Evolutionary conservation across 2,113 vertebrate species (phyloP), one percentile per base, ranked within the genome.

Genomic region (Montifringilla adamsi): DNA sequence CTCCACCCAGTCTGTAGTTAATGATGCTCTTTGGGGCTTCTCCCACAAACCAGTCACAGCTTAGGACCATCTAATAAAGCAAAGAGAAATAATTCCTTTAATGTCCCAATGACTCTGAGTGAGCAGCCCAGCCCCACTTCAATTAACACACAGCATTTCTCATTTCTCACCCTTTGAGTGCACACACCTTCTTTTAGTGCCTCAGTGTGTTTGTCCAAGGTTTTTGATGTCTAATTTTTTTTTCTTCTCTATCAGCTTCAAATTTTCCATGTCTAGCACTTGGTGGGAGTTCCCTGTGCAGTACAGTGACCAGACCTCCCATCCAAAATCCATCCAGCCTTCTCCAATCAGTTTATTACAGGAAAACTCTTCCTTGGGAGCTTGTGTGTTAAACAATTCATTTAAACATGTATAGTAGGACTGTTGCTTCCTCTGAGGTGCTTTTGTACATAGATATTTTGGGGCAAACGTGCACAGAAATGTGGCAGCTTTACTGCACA

Each of bases 401-500:
- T 53, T 49, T 66, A 50, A 56, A 30, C 1, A 1, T 6, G 7
- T 1, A 0, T 7, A 2, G 49, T 3, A 26, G 30, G 37, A 22
- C 46, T 74, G 22, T 11, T 67, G 31, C 23, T 66, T 66, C 50
- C 56, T n/a, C 20, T 13, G n/a, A 49, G 8, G 35, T 39, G 41
- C 41, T 91, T 56, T 12, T 2, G 3, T 35, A 31, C 2, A 0
- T 28, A 4, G 3, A 68, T 82, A 47, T 70, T 81, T 69, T 56
- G 3, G 46, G 50, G 76, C 31, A 74, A 43, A 70, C 6, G 23
- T 70, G 46, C 18, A 22, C 8, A 52, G 39, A 82, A 91, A 20
- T 18, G 2, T 0, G 33, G 28, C 87, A 84, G 12, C 47, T 81
- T 84, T n/a, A 16, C 33, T 59, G 58, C 46, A 17, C 26, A 33